These are phyloP conservation scores for Ryuthela nishihirai DNA, from an alignment of 2,888 invertebrate genomes.

Conservation along the genomic window DNA sequence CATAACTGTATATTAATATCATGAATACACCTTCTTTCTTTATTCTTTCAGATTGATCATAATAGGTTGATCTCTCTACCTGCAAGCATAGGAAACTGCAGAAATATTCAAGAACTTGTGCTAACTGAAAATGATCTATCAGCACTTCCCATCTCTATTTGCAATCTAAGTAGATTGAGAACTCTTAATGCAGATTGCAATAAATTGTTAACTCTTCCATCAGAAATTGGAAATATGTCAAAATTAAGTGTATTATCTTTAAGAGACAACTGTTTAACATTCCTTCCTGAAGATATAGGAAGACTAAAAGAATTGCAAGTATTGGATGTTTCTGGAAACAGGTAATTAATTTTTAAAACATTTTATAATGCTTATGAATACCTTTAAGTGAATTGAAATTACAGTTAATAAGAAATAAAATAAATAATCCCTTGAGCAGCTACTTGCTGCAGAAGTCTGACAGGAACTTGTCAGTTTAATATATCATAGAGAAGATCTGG, in stretches of 20 bases:
- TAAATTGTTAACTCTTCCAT: conserved; percentile 80
- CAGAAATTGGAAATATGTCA: conserved; percentile 79
- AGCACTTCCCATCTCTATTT: conserved; percentile 85
- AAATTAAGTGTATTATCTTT: conserved; percentile 90
- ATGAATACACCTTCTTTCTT: too few relatives aligned
- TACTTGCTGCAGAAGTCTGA: too few relatives aligned
- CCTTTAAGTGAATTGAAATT: conserved; percentile 1
- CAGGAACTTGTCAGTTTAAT: too few relatives aligned
- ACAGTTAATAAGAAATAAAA: conserved; percentile 8
- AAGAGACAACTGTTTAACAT: conserved; percentile 89
- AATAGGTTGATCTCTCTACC: conserved; percentile 54
- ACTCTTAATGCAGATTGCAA: conserved; percentile 98
- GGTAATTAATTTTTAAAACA: conserved; percentile 55
- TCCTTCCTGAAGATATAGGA: conserved; percentile 85
- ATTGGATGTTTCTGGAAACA: conserved; percentile 93
- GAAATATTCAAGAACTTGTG: conserved; percentile 90
- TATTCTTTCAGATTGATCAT: conserved; percentile 50
- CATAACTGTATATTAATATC: too few relatives aligned
- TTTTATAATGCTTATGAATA: conserved; percentile 1
- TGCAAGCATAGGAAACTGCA: conserved; percentile 66
- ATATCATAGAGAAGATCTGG: too few relatives aligned
- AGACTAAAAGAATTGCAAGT: conserved; percentile 90
- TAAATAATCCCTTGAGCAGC: too few relatives aligned
- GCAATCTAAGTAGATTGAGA: conserved; percentile 82
- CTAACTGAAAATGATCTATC: conserved; percentile 94